phyloP scores from a whole-genome alignment of 1,140 invertebrate species.

The Cydia fagiglandana region DNA sequence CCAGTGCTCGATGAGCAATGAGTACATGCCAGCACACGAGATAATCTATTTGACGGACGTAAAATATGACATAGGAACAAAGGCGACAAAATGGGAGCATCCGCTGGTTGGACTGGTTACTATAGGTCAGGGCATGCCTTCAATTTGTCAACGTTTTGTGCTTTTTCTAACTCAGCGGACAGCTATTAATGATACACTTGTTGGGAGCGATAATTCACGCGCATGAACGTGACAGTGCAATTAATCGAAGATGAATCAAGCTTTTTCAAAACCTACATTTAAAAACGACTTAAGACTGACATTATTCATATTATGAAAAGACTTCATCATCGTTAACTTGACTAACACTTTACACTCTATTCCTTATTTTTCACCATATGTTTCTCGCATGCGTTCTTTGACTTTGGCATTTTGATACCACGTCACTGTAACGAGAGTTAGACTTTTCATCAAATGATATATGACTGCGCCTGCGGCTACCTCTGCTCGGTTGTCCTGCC shows the following conservation, averaged over 20 bases:
- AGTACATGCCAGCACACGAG: background rate
- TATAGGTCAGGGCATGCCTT: constrained; percentile 1
- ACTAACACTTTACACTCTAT: too few relatives aligned
- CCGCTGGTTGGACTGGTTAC: constrained; percentile 7
- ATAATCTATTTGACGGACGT: constrained; percentile 19
- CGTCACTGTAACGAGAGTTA: too few relatives aligned
- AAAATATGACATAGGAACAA: constrained; percentile 14
- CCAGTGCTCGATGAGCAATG: background rate
- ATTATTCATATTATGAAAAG: too few relatives aligned
- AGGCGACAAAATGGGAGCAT: constrained; percentile 12
- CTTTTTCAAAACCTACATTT: background rate
- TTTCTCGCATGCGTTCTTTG: too few relatives aligned
- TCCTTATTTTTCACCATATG: too few relatives aligned
- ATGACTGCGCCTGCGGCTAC: too few relatives aligned
- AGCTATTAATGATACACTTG: constrained; percentile 23
- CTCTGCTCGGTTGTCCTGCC: too few relatives aligned
- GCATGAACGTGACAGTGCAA: constrained; percentile 22
- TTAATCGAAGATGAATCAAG: background rate
- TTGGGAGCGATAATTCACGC: constrained; percentile 3
- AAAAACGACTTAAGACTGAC: too few relatives aligned
- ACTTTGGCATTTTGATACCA: too few relatives aligned
- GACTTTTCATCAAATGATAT: too few relatives aligned
- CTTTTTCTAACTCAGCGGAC: constrained; percentile 18
- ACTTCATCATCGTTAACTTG: too few relatives aligned
- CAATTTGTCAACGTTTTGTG: constrained; percentile 17